Evolutionary conservation across 2,797 vertebrate species (phyloP), one percentile per base, ranked within the genome.

Genomic region (Miopithecus talapoin): DNA sequence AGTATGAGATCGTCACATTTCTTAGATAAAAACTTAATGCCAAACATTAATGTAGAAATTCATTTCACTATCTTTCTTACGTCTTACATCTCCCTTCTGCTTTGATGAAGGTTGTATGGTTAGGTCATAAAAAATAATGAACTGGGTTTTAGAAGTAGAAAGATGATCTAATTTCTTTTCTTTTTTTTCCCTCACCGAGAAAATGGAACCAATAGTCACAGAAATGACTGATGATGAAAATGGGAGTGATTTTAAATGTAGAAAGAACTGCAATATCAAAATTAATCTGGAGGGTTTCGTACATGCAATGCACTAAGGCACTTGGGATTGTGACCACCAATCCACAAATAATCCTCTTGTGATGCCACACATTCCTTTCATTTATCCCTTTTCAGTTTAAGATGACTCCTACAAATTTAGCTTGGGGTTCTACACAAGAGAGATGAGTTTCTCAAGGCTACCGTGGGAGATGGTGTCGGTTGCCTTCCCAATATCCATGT

Each of bases 1-100:
- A 97, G 95, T n/a, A 70, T 92, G 92, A 96, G 68, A 79, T 89
- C 12, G 80, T 98, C 97, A 97, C 5, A 89, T 80, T 97, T 95
- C 85, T 96, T 93, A 91, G 78, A 70, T 72, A 75, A 89, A 91
- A 97, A 79, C 36, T 36, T 85, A 96, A 96, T 94, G 78, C 76
- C 75, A 75, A 93, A 76, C 72, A 90, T 95, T 98, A 92, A 92
- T 85, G 55, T 36, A 89, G 50, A 97, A 87, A 97, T 95, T 55
- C 76, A 88, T 96, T 97, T 91, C 93, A 85, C 22, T 85, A 33
- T 72, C 64, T n/a, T 61, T 64, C 72, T 75, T 93, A 75, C 0
- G 1, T 89, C 50, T 97, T 83, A 55, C 55, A 88, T 74, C 11
- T 97, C 57, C 64, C 79, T 70, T 98, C 75, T 96, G 46, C 70